Evolutionary conservation across 2,797 vertebrate genomes (phyloP), one percentile per base, ranked within the genome.

Genomic region (Synaphobranchus kaupii): DNA sequence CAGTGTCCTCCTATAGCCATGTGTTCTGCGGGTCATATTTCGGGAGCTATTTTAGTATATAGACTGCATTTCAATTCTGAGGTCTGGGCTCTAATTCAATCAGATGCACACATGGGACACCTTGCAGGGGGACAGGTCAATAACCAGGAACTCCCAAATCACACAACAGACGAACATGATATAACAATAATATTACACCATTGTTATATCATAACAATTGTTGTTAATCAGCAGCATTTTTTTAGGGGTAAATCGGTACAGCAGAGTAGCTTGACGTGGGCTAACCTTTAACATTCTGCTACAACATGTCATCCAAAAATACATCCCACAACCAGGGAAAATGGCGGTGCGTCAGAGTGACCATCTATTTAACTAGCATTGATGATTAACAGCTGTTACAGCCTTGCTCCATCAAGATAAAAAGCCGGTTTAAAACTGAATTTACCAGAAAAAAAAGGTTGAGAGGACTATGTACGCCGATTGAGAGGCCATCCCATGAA

Each of bases 381-480:
- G 10, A 60, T 44, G 76, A 50, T 56, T 81, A 89, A 44, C 63
- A 58, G 63, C 56, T 9, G 31, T 22, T 13, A n/a, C 44, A 31
- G 12, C 12, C n/a, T 48, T 20, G 63, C 25, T 22, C 34, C 48
- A 15, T n/a, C 60, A 31, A 87, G 47, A 68, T 28, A 80, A 48
- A 20, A 66, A 87, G 39, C 4, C 13, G 20, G 7, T 71, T 52
- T 47, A 6, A 63, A 84, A 58, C n/a, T 44, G 66, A 54, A 25
- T 7, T 7, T 8, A 44, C 22, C 39, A 17, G n/a, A n/a, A 7
- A 9, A 28, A 73, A 68, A 76, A 66, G 52, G 87, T 91, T 94
- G 90, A 86, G 92, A 90, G 92, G 34, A 4, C 56, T 20, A 63
- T 17, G 52, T 2, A 93, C 80, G 84, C 31, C 17, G 87, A 63